Evolutionary conservation across 2,888 invertebrate species (phyloP), one percentile per base, ranked within the genome.

Genomic region (Pediacus dermestoides): DNA sequence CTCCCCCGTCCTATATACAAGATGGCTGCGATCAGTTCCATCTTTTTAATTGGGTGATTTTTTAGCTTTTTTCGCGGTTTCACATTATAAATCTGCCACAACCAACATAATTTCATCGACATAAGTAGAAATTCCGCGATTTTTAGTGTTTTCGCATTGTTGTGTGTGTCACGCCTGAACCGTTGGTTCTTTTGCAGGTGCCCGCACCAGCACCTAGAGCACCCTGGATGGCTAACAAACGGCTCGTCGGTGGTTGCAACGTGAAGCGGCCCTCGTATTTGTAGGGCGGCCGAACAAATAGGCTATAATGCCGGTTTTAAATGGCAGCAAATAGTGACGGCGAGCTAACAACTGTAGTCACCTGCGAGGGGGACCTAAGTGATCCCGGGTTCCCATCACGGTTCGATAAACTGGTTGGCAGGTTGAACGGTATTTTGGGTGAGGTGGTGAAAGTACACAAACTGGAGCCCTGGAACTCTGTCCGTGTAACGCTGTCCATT

Each of bases 401-500:
- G 67, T 84, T 91, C 67, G 80, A 85, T 67, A 74, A 78, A 59
- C 80, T 90, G 66, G 79, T 89, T 65, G 78, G 81, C 64, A 81
- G 82, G 65, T 78, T 92, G 64, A 82, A 87, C 70, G 75, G 78
- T 70, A 77, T 90, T 69, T 80, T 91, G 53, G 67, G 68, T 48
- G 73, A 46, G 16, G 39, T 30, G 60, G 70, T 83, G 60, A 75
- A 75, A 65, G 76, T 86, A 55, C 76, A 78, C 64, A 86, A 86
- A 70, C 82, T 93, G 75, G 95, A 95, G 81, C 95, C 95, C 78
- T 96, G 93, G 93, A 93, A 94, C 77, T 91, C 93, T 60, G 95
- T 96, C 61, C 85, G 92, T 73, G 93, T 96, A 71, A 95, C 94
- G 74, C 85, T 96, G 78, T 91, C 91, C 68, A 91, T 96, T 77